Evolutionary conservation across 2,888 invertebrate species (phyloP).

Genomic region (Cyclophora punctaria): DNA sequence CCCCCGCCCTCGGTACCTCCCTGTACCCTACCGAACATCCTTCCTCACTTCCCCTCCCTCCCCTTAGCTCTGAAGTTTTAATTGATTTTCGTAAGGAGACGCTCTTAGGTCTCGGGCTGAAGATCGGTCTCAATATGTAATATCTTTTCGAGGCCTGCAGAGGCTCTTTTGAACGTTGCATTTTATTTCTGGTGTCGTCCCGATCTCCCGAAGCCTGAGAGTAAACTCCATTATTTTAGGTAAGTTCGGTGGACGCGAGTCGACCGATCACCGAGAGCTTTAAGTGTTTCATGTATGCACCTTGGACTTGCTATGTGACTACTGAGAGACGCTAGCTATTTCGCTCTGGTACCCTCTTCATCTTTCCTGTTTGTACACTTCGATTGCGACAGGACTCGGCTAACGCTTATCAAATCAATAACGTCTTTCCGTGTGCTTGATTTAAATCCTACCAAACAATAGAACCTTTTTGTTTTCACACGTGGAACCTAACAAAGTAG

Average conservation of each 20-base stretch:
- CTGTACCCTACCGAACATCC: conserved; percentile 10
- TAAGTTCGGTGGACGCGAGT: conserved; percentile 62
- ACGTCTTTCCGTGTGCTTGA: conserved; percentile 32
- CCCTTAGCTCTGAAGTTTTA: conserved; percentile 22
- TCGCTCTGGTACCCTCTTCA: conserved; percentile 73
- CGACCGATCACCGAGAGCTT: conserved; percentile 71
- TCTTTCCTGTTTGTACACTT: conserved; percentile 68
- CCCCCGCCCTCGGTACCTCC: conserved; percentile 12
- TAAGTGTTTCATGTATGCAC: conserved; percentile 77
- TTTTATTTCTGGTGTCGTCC: background rate
- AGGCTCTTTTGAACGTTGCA: background rate
- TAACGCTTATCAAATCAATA: conserved; percentile 31
- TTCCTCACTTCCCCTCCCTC: conserved; percentile 8
- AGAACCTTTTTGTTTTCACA: too few relatives aligned
- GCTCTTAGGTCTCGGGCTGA: conserved; percentile 21
- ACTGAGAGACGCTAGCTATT: conserved; percentile 72
- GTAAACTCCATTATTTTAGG: conserved; percentile 43
- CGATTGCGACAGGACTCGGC: conserved; percentile 70
- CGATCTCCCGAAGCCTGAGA: conserved; percentile 5
- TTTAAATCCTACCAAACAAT: too few relatives aligned
- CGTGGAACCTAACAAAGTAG: too few relatives aligned
- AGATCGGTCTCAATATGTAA: background rate
- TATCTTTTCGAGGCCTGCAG: too few relatives aligned
- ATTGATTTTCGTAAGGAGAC: conserved; percentile 30
- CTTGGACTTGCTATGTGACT: conserved; percentile 76